Evolutionary conservation across 2,888 invertebrate genomes (phyloP).

Genomic region (Drosophila mimica): DNA sequence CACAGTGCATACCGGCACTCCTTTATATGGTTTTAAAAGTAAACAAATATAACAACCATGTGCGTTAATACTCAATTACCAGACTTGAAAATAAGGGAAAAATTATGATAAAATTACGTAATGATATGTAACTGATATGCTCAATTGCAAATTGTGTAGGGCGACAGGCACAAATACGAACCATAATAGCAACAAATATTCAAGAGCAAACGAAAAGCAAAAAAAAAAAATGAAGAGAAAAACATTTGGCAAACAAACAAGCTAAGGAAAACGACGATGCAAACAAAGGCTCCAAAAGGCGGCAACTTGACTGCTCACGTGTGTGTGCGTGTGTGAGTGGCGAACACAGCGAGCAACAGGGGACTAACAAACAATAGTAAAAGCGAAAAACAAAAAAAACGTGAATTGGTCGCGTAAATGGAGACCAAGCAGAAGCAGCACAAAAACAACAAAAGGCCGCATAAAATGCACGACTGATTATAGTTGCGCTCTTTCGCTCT

Average conservation of each 20-base stretch:
- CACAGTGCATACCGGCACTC: conserved; percentile 25
- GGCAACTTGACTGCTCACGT: conserved; percentile 45
- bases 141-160: conserved; percentile 21
- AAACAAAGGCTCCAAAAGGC: conserved; percentile 58
- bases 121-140: conserved; percentile 12
- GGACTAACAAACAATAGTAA: conserved; percentile 53
- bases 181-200: conserved; percentile 41
- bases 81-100: neutral
- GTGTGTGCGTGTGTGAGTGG: conserved; percentile 14
- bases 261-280: conserved; percentile 35
- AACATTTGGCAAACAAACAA: conserved; percentile 67
- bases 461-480: conserved; percentile 58
- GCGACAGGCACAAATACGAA: conserved; percentile 12
- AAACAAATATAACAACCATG: conserved; percentile 3
- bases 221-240: conserved; percentile 41
- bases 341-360: conserved; percentile 42
- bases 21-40: conserved; percentile 1
- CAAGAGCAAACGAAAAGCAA: conserved; percentile 48
- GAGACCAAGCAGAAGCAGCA: conserved; percentile 48
- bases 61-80: neutral
- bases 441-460: conserved; percentile 61
- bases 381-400: conserved; percentile 38
- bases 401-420: conserved; percentile 59
- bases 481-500: conserved; percentile 17
- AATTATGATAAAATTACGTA: neutral